Conservation (phyloP, 2,888 invertebrate species). For the Drosophila ezoana region DNA sequence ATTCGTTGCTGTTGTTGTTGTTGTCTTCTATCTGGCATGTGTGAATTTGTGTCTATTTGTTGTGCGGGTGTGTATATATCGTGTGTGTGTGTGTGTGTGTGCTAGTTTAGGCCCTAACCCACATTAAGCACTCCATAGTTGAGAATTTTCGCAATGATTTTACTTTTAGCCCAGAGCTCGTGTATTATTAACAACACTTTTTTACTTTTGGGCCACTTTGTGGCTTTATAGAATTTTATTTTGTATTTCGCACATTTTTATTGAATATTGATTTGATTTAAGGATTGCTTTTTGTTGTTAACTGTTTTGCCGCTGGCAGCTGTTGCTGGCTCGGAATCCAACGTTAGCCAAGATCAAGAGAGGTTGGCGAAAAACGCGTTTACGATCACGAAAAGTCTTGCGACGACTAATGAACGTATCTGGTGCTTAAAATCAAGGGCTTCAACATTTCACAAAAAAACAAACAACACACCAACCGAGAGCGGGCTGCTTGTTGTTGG, state of each 20-base stretch:
- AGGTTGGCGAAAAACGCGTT: slow-evolving; percentile 70
- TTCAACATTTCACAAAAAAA: slow-evolving; percentile 81
- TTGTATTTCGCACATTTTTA: not conserved
- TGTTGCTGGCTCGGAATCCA: slow-evolving; percentile 14
- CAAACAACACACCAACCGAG: slow-evolving; percentile 30
- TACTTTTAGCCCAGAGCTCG: slow-evolving; percentile 16
- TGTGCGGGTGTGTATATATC: slow-evolving; percentile 44
- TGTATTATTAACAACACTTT: not conserved
- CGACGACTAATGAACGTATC: slow-evolving; percentile 82
- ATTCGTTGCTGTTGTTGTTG: slow-evolving; percentile 33
- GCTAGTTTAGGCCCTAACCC: slow-evolving; percentile 70
- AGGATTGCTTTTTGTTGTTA: not conserved
- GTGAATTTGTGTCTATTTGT: slow-evolving; percentile 74
- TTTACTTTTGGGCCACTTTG: not conserved
- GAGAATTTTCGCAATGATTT: slow-evolving; percentile 58
- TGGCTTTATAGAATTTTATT: not conserved
- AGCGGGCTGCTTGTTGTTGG: slow-evolving; percentile 28
- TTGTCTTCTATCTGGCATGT: slow-evolving; percentile 64
- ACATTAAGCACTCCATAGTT: slow-evolving; percentile 57
- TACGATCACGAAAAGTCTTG: slow-evolving; percentile 81
- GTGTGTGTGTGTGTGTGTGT: slow-evolving; percentile 39
- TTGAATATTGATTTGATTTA: not conserved
- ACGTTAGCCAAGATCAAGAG: slow-evolving; percentile 49
- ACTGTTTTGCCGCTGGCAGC: slow-evolving; percentile 42
- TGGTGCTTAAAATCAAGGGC: slow-evolving; percentile 83